These are phyloP conservation scores for Lordiphosa fenestrarum DNA, from an alignment of 2,888 invertebrate genomes.

Conservation along the genomic window DNA sequence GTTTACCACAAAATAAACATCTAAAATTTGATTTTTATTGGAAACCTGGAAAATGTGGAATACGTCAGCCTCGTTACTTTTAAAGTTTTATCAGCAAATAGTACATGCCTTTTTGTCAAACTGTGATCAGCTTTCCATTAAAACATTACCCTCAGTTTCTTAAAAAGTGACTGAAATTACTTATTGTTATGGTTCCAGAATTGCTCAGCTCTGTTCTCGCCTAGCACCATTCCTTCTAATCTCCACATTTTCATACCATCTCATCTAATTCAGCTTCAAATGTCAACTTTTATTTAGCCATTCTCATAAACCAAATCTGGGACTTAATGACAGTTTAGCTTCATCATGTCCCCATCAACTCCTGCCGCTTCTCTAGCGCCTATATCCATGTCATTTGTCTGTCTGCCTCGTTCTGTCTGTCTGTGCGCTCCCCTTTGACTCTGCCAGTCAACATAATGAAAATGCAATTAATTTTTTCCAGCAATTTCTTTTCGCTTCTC, in stretches of 20 bases:
- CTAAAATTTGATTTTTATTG: too few relatives aligned
- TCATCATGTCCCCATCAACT: conserved; percentile 8
- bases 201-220: too few relatives aligned
- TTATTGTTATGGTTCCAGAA: too few relatives aligned
- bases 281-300: conserved; percentile 19
- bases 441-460: conserved; percentile 78
- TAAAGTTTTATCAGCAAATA: too few relatives aligned
- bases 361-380: conserved; percentile 34
- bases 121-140: too few relatives aligned
- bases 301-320: conserved; percentile 18
- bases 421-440: conserved; percentile 35
- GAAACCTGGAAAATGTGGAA: too few relatives aligned
- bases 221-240: conserved; percentile 1
- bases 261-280: conserved; percentile 1
- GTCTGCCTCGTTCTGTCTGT: conserved; percentile 40
- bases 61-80: too few relatives aligned
- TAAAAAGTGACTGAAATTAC: too few relatives aligned
- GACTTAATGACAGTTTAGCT: conserved; percentile 31
- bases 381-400: conserved; percentile 70
- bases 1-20: too few relatives aligned
- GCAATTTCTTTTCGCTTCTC: conserved; percentile 62
- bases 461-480: conserved; percentile 80
- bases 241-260: conserved; percentile 3
- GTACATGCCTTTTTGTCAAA: too few relatives aligned
- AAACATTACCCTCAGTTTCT: too few relatives aligned